Evolutionary conservation across 2,113 vertebrate genomes (phyloP).

Genomic region (Triplophysa rosa): DNA sequence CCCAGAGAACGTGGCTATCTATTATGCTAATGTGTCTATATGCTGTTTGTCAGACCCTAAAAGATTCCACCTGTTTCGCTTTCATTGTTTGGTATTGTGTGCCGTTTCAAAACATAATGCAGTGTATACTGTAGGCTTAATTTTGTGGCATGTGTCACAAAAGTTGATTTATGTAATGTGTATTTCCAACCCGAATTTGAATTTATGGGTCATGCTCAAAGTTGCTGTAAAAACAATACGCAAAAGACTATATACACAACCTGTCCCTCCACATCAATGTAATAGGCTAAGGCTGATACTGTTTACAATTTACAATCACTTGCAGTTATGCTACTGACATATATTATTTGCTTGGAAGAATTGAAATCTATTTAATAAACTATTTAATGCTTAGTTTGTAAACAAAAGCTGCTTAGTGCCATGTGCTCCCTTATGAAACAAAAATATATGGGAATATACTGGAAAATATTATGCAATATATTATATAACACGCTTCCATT

Average conservation of each 20-base stretch:
- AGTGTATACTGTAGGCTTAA: background rate
- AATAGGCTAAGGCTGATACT: too few species aligned
- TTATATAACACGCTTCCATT: too few species aligned
- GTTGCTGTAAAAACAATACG: background rate
- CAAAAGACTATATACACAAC: background rate
- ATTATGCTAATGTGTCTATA: background rate
- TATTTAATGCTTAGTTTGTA: too few species aligned
- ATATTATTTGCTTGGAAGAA: background rate
- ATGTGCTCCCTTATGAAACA: too few species aligned
- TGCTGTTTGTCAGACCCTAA: background rate
- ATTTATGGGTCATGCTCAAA: background rate
- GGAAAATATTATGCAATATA: too few species aligned
- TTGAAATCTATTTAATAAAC: background rate
- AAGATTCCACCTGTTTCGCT: background rate
- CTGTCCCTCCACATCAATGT: background rate
- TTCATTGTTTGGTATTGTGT: background rate
- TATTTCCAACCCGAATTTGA: background rate
- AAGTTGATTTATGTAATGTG: background rate
- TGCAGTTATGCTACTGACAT: background rate
- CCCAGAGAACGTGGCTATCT: conserved; percentile 21
- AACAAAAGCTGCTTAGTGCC: too few species aligned
- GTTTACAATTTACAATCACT: background rate
- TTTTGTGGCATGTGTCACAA: background rate
- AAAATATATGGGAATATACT: too few species aligned
- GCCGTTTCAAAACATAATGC: background rate